phyloP scores from a whole-genome alignment of 2,888 invertebrate species.

The Nezara viridula region DNA sequence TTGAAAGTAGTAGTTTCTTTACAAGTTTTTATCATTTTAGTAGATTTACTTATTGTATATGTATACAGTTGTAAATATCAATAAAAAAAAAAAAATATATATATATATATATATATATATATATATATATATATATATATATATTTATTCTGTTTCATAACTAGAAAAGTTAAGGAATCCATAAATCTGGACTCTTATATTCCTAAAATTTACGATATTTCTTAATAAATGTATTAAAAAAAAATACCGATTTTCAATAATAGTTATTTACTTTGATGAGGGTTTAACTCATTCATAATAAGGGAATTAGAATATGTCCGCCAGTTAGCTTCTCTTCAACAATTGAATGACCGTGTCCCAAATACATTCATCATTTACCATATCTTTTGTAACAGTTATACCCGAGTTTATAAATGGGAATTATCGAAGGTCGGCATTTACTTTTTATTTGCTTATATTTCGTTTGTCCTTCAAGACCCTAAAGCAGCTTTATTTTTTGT shows the following conservation, averaged over 20 bases:
- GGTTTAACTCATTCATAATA: neutral
- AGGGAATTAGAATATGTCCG: neutral
- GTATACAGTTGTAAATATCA: too few species aligned
- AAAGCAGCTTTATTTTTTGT: neutral
- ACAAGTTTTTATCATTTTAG: too few species aligned
- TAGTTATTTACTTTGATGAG: neutral
- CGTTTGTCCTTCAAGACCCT: neutral
- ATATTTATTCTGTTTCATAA: too few species aligned
- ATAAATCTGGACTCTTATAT: neutral
- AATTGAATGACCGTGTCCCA: conserved; percentile 2
- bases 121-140: too few species aligned
- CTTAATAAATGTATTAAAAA: neutral
- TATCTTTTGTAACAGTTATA: neutral
- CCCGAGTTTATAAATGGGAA: neutral
- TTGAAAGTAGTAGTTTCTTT: too few species aligned
- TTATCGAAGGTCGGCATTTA: neutral
- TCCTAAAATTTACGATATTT: neutral
- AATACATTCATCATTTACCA: conserved; percentile 7
- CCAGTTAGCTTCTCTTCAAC: neutral
- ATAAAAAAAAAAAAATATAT: too few species aligned
- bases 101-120: too few species aligned
- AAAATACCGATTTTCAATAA: neutral
- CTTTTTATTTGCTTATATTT: neutral
- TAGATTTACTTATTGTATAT: too few species aligned
- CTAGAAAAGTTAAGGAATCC: too few species aligned